Percentiles rank a stretch among this genome's conserved stretches.
These are phyloP conservation scores for Brachyptera risi DNA, from an alignment of 2,888 invertebrate genomes.

Conservation along the genomic window DNA sequence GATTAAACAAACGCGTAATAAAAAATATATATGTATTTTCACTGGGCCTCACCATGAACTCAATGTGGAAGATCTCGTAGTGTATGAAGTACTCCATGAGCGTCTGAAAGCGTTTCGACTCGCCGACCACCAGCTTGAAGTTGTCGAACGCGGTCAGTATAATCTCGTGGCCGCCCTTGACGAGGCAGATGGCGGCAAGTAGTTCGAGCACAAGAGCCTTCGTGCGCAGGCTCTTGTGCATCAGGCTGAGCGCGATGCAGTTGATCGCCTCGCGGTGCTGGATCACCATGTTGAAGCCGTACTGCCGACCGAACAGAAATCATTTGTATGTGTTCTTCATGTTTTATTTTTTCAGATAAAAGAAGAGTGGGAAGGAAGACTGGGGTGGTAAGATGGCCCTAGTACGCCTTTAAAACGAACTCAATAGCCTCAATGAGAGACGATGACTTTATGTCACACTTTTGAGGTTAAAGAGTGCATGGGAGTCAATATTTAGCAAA, in stretches of 20 bases:
- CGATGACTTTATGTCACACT: too few relatives aligned
- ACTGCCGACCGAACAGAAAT: constrained; percentile 70
- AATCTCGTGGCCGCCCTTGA: constrained; percentile 99
- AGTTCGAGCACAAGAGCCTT: constrained; percentile 96
- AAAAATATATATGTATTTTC: too few relatives aligned
- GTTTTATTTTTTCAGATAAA: too few relatives aligned
- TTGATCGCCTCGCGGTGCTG: constrained; percentile 97
- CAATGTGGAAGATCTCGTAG: constrained; percentile 94
- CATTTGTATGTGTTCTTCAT: too few relatives aligned
- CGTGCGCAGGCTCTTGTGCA: constrained; percentile 94
- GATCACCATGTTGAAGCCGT: constrained; percentile 98
- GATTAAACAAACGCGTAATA: too few relatives aligned
- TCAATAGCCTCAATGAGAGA: too few relatives aligned
- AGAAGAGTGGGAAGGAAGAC: too few relatives aligned
- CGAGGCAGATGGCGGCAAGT: constrained; percentile 95
- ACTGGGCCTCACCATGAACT: constrained; percentile 96
- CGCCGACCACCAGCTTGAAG: constrained; percentile 90
- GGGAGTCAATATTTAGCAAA: too few relatives aligned
- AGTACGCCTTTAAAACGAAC: too few relatives aligned
- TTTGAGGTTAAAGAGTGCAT: too few relatives aligned
- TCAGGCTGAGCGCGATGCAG: constrained; percentile 93
- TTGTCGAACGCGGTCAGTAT: constrained; percentile 96
- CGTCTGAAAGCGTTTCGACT: constrained; percentile 87
- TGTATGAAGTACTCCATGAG: constrained; percentile 97
- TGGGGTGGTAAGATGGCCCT: too few relatives aligned